Base-by-base conservation (phyloP, 2,888 invertebrate species). In the Apeira syringaria region DNA sequence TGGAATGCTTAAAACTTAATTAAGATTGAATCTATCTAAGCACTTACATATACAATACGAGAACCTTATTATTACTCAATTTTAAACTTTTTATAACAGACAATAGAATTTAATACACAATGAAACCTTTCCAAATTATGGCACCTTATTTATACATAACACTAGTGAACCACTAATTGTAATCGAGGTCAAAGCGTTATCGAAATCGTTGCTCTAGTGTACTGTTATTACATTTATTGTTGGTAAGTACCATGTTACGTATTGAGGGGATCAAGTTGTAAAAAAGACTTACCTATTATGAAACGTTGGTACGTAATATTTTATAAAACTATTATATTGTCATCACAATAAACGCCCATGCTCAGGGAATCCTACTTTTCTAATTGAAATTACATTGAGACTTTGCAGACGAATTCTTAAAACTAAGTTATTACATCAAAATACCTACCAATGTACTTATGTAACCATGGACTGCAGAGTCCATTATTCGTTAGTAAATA, bases 1-100 rank as follows among this genome's bases (percentile, higher is more conserved):
- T 80, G 88, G 88, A 88, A 88, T 88, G 88, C 78, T 84, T 87
- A 68, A 61, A 76, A 76, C 81, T 87, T 83, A 87, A 72, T 64
- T 80, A 77, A 81, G 79, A 86, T 83, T 84, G 67, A 69, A 80
- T 78, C 84, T 87, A 85, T 78, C 83, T 85, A 84, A 74, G 72
- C 67, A 70, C 70, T 74, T 81, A 78, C 20, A 10, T 30, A 49
- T 60, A 62, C 42, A 51, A 49, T 59, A 49, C 50, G 44, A 80
- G 71, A 46, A 80, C 71, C 75, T 76, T 81, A 82, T 31, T 47
- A 45, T 59, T 60, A 64, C 54, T 64, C 64, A 53, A 55, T 64
- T 59, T 61, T 59, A 56, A 62, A 53, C 50, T 64, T 62, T 43
- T 46, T 20, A 49, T 65, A 73, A 72, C 69, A 61, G 50, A 64